phyloP scores from a whole-genome alignment of 2,797 vertebrate species.

The Botia kubotai region DNA sequence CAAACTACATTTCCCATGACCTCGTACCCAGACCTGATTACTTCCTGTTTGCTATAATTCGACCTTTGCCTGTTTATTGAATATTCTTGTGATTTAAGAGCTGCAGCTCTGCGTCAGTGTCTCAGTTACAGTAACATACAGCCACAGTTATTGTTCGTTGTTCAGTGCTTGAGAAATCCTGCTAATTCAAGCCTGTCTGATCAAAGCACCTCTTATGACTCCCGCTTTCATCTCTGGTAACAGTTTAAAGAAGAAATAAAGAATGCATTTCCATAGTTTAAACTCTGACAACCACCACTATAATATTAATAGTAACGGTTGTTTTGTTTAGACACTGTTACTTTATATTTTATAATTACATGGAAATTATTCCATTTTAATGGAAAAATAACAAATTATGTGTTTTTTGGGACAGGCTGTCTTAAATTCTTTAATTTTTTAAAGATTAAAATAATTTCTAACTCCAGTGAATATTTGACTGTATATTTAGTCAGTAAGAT shows the following conservation, averaged over 20 bases:
- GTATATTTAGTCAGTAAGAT: too few relatives aligned
- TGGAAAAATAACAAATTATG: neutral
- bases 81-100: too few relatives aligned
- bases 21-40: too few relatives aligned
- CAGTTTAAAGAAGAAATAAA: slow-evolving; percentile 34
- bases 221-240: slow-evolving; percentile 11
- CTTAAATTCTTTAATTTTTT: too few relatives aligned
- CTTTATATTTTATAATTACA: neutral
- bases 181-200: slow-evolving; percentile 34
- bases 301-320: slow-evolving; percentile 12
- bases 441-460: too few relatives aligned
- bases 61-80: too few relatives aligned
- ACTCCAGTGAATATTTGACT: too few relatives aligned
- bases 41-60: too few relatives aligned
- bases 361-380: neutral
- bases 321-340: neutral
- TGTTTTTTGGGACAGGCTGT: too few relatives aligned
- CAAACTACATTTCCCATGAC: too few relatives aligned
- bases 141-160: slow-evolving; percentile 33
- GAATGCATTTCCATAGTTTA: slow-evolving; percentile 38
- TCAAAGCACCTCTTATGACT: slow-evolving; percentile 6
- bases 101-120: too few relatives aligned
- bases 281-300: slow-evolving; percentile 5
- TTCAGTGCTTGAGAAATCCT: slow-evolving; percentile 43
- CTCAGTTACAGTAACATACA: neutral